Base-by-base conservation (phyloP, 2,888 invertebrate species). In the Aporophyla nigra region DNA sequence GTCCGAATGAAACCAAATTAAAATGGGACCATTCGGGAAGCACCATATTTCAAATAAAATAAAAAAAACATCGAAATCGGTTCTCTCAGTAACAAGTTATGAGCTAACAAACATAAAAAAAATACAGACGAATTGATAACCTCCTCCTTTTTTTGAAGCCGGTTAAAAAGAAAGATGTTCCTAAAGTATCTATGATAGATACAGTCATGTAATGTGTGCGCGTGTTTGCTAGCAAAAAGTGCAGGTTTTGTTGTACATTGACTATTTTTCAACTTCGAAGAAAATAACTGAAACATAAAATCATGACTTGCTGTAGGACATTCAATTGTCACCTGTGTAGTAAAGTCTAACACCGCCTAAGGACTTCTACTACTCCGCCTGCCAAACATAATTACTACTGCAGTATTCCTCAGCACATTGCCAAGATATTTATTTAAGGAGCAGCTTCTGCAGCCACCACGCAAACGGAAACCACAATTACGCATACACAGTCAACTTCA, bases 401-500 rank as follows among this genome's bases (percentile, higher is more conserved):
- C 40, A 54, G 19, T 14, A 14, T 33, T 56, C 24, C 56, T 21
- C n/a, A 80, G 14, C 63, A 43, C n/a, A 59, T 83, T 83, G 59
- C 72, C 21, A 59, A 61, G 56, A 72, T 79, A 83, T 81, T 78
- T 83, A 79, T 66, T 66, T 51, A 61, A 75, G 75, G 75, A 74
- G 61, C 56, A 58, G 19, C 33, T 10, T 24, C 53, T 14, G 0
- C 56, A 61, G 49, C 54, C 66, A 19, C 6, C 49, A n/a, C 24
- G 43, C 27, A 54, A 21, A 21, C 59, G 76, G 71, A 70, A 71
- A 62, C 63, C 73, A 85, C 85, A 90, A 88, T 87, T 62, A 72
- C 85, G 78, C 75, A 78, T 66, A 71, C 61, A 82, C 63, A 76
- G 71, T 81, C 80, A 78, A 66, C 80, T 83, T 76, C 86, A 83